Base-by-base conservation (phyloP, 2,797 vertebrate species). In the Psittacula echo region DNA sequence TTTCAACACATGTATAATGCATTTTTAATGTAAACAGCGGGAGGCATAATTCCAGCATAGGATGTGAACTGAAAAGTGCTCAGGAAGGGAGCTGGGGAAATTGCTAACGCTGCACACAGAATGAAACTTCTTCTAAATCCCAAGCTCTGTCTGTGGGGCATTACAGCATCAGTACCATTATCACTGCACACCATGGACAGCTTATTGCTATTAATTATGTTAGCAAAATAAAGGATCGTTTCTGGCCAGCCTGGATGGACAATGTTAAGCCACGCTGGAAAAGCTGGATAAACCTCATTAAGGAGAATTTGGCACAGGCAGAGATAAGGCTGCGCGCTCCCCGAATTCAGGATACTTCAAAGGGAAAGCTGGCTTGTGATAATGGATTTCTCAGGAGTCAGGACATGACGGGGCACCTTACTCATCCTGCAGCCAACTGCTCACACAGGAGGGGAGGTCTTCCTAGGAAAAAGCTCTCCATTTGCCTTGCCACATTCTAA, bases 141-240 rank as follows among this genome's bases (percentile, higher is more conserved):
- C 87, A 58, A 42, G 64, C 73, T 85, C 83, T 71, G 70, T 70
- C 93, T 92, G 64, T 1, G 3, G 79, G 83, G 80, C 78, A 87
- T 94, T 94, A 76, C 88, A 89, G 84, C 71, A 78, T 90, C 93
- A 87, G 91, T 84, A 13, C 92, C 82, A 95, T 96, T 96, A 96
- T 95, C 93, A 0, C 92, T 7, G 3, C 48, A 51, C 77, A 81
- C 95, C 96, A 90, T 5, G 92, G 95, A 62, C 80, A 68, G 68
- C 85, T 96, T 97, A 96, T 83, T 95, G 90, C 95, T 95, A 95
- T 95, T 97, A 96, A 97, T 96, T 96, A 94, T 85, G 84, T 97
- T 91, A 93, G 79, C 65, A 88, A 94, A 92, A 96, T 72, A 97
- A 96, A 96, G 82, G 94, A 95, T 94, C 94, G 54, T 95, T 92